Evolutionary conservation across 2,113 vertebrate genomes (phyloP).

Genomic region (Merops nubicus): DNA sequence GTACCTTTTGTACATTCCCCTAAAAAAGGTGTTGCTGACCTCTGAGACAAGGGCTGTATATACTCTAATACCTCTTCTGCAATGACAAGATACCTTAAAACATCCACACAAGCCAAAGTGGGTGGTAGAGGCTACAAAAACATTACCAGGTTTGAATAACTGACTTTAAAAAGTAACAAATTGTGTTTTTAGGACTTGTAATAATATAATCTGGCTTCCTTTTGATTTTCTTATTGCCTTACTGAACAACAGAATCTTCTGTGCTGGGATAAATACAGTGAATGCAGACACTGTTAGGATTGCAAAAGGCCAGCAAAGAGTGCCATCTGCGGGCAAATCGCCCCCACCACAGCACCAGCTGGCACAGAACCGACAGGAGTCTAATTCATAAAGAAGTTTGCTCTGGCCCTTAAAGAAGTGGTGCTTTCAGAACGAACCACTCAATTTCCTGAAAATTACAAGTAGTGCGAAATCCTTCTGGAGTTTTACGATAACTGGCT

Average conservation of each 20-base stretch:
- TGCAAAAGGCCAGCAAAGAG: neutral
- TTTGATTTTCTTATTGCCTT: neutral
- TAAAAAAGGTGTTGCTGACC: neutral
- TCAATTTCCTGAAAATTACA: neutral
- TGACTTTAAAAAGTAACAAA: neutral
- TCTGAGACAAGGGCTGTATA: neutral
- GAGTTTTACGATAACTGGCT: neutral
- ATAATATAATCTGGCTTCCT: neutral
- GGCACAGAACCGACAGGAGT: neutral
- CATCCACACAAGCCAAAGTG: neutral
- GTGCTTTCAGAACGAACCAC: neutral
- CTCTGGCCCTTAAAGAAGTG: neutral
- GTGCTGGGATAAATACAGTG: accelerated
- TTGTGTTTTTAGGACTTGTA: neutral
- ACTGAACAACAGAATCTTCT: neutral
- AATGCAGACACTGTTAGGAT: accelerated
- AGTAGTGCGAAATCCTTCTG: neutral
- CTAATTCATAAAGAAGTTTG: neutral
- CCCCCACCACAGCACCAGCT: accelerated
- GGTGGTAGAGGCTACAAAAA: neutral
- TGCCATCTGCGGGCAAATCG: neutral
- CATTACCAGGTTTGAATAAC: neutral
- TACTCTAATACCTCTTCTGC: neutral
- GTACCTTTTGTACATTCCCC: neutral
- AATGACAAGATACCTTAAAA: neutral